Conservation (phyloP, 1,140 invertebrate genomes). For the Micrasema minimum region DNA sequence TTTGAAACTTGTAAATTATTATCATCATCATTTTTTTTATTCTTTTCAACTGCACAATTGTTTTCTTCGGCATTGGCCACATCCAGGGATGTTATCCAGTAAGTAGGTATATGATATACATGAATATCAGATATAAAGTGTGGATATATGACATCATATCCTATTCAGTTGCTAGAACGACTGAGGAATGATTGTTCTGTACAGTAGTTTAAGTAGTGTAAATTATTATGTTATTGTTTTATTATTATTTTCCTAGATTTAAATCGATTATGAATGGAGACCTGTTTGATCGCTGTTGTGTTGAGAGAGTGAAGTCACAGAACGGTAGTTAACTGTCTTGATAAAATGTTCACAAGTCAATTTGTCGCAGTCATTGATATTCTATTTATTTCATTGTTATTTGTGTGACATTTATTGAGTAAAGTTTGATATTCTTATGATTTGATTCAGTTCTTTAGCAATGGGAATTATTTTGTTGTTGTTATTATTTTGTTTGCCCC, state of each 20-base stretch:
- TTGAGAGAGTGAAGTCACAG: constrained; percentile 47
- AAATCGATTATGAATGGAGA: constrained; percentile 48
- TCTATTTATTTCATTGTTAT: constrained; percentile 49
- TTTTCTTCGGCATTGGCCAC: constrained; percentile 77
- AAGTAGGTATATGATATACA: constrained; percentile 74
- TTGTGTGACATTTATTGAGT: constrained; percentile 50
- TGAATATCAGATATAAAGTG: constrained; percentile 45
- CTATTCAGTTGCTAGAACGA: constrained; percentile 42
- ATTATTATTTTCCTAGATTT: constrained; percentile 47
- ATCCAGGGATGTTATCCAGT: constrained; percentile 83
- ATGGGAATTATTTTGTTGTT: constrained; percentile 52
- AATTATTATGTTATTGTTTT: constrained; percentile 48
- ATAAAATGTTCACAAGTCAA: constrained; percentile 52
- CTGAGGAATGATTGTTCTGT: constrained; percentile 50
- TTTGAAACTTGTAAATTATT: constrained; percentile 69
- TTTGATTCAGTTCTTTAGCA: constrained; percentile 56
- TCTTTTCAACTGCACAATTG: constrained; percentile 82
- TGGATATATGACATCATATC: constrained; percentile 35
- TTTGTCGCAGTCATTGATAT: constrained; percentile 49
- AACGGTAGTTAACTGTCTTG: constrained; percentile 52
- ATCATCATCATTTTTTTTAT: constrained; percentile 74
- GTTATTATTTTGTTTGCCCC: constrained; percentile 58
- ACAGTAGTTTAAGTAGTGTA: constrained; percentile 51
- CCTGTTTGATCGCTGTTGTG: constrained; percentile 48
- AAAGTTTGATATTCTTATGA: constrained; percentile 53